Percentiles rank a stretch among this genome's conserved stretches.
Evolutionary conservation across 2,113 vertebrate genomes (phyloP).

Genomic region (Philantomba maxwellii): DNA sequence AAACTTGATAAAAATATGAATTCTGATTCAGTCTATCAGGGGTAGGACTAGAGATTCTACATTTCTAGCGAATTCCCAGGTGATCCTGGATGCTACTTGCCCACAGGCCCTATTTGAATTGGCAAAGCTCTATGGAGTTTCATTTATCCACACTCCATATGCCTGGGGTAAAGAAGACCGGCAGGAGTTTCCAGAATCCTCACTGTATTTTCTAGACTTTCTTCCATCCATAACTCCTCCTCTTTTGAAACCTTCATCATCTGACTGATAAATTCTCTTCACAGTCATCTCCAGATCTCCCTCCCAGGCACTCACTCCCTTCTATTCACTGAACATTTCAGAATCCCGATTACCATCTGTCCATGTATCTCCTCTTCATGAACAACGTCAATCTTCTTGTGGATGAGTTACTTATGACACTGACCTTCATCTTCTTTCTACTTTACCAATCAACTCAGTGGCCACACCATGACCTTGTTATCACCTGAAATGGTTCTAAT

Average conservation of each 20-base stretch:
- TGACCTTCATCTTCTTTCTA: neutral
- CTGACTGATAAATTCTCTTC: neutral
- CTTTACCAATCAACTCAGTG: neutral
- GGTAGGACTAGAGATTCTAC: neutral
- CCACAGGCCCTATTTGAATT: neutral
- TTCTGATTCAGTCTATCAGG: neutral
- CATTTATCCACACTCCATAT: neutral
- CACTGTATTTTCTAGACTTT: neutral
- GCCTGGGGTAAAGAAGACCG: neutral
- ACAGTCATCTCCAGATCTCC: neutral
- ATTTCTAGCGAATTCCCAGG: neutral
- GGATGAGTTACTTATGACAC: neutral
- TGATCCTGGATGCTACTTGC: neutral
- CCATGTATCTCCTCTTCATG: neutral
- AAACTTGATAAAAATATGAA: too few relatives aligned
- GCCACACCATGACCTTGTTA: neutral
- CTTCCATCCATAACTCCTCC: neutral
- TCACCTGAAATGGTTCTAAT: neutral
- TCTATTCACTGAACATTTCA: neutral
- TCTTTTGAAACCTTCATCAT: neutral
- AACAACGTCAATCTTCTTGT: neutral
- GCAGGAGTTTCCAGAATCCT: neutral
- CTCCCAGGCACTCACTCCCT: neutral
- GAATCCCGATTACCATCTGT: neutral
- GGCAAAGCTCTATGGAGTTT: neutral